Evolutionary conservation across 2,113 vertebrate genomes (phyloP).

Genomic region (Alexandromys fortis): DNA sequence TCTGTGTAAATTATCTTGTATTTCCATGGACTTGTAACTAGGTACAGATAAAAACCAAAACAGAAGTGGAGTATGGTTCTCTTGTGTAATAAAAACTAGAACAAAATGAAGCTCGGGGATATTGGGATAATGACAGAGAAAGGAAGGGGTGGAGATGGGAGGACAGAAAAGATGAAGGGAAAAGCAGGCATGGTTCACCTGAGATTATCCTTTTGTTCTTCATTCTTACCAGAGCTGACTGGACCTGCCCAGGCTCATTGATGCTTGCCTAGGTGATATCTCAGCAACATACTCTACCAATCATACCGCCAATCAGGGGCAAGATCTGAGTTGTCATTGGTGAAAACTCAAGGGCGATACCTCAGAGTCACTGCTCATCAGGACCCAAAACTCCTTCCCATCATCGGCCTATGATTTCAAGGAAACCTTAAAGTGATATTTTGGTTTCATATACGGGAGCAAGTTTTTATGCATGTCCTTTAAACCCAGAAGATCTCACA

Average conservation of each 20-base stretch:
- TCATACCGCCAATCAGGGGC: background rate
- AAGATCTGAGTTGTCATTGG: background rate
- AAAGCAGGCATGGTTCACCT: background rate
- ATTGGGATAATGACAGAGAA: background rate
- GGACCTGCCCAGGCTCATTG: background rate
- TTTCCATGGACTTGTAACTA: background rate
- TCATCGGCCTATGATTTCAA: background rate
- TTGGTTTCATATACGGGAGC: background rate
- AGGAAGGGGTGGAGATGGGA: background rate
- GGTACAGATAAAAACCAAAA: slow-evolving; percentile 16
- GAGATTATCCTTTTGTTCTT: slow-evolving; percentile 5
- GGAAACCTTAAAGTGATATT: background rate
- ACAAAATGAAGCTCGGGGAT: background rate
- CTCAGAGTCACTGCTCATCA: background rate
- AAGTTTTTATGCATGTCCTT: background rate
- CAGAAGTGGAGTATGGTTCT: background rate
- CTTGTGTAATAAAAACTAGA: background rate
- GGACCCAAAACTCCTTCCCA: background rate
- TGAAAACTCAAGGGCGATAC: background rate
- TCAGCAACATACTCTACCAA: background rate
- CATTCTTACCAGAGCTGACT: background rate
- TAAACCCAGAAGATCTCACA: background rate
- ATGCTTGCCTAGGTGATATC: background rate
- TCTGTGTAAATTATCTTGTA: background rate
- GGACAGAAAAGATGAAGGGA: background rate